Evolutionary conservation across 1,140 invertebrate genomes (phyloP).

Genomic region (Cardiocondyla obscurior): DNA sequence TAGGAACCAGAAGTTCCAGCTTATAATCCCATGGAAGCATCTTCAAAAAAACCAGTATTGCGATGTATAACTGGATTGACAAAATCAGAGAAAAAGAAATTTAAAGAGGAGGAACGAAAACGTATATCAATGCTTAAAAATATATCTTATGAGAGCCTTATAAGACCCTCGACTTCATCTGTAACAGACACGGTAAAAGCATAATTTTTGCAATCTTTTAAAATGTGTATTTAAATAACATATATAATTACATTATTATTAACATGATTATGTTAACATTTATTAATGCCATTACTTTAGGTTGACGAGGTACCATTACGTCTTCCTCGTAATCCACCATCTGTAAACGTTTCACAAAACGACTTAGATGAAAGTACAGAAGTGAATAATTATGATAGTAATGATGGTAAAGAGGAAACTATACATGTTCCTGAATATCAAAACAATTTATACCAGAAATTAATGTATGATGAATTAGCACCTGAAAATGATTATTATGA

Average conservation of each 20-base stretch:
- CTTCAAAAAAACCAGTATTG: constrained; percentile 8
- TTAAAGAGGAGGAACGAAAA: constrained; percentile 7
- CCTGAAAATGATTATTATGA: background rate
- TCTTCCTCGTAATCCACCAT: background rate
- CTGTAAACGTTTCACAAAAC: background rate
- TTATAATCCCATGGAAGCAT: constrained; percentile 19
- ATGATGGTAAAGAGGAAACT: background rate
- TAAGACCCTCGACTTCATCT: too few species aligned
- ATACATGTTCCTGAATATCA: background rate
- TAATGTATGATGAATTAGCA: background rate
- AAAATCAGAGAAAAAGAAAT: constrained; percentile 41
- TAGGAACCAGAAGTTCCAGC: background rate
- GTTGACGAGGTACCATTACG: background rate
- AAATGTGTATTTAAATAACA: background rate
- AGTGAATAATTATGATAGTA: background rate
- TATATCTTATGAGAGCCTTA: background rate
- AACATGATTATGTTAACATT: background rate
- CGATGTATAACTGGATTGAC: background rate
- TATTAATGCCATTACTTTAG: background rate
- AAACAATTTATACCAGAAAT: background rate
- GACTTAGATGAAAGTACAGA: background rate
- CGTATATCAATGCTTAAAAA: background rate
- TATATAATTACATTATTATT: background rate
- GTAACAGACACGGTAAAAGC: background rate
- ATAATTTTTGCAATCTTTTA: background rate